Evolutionary conservation across 1,140 invertebrate species (phyloP).

Genomic region (Drosophila kanapiae): DNA sequence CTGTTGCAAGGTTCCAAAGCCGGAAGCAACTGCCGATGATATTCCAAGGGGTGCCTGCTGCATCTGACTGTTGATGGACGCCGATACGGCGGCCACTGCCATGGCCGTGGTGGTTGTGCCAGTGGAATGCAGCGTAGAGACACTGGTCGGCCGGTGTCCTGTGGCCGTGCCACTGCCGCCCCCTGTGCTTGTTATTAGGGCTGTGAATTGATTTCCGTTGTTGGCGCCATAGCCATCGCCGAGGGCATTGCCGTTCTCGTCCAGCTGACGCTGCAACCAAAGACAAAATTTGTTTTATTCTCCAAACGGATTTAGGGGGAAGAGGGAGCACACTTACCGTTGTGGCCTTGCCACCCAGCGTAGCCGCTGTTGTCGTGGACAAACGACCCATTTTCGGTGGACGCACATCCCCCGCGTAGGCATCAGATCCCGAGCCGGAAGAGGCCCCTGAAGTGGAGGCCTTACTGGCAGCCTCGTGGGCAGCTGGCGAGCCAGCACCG

Average conservation of each 20-base stretch:
- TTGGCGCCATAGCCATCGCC: slow-evolving; percentile 52
- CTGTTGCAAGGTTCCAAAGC: not conserved
- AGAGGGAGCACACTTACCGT: slow-evolving; percentile 52
- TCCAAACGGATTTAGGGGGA: too few relatives aligned
- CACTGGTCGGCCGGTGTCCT: slow-evolving; percentile 53
- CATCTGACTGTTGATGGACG: slow-evolving; percentile 55
- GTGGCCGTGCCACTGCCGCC: slow-evolving; percentile 29
- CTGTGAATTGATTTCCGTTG: slow-evolving; percentile 49
- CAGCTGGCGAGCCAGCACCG: slow-evolving; percentile 17
- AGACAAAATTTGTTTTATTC: not conserved
- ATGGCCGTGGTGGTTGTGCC: slow-evolving; percentile 60
- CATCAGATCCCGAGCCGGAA: slow-evolving; percentile 7
- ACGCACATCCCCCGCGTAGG: slow-evolving; percentile 33
- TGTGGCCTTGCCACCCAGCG: slow-evolving; percentile 47
- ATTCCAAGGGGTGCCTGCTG: slow-evolving; percentile 30
- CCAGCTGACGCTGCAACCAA: slow-evolving; percentile 84
- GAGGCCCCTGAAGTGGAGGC: slow-evolving; percentile 12
- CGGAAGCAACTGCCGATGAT: not conserved
- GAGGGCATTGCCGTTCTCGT: slow-evolving; percentile 86
- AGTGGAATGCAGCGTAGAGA: slow-evolving; percentile 54
- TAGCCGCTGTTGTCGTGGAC: slow-evolving; percentile 32
- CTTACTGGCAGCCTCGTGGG: slow-evolving; percentile 19
- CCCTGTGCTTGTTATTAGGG: slow-evolving; percentile 51
- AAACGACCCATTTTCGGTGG: slow-evolving; percentile 60
- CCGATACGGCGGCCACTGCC: slow-evolving; percentile 58